Percentiles rank a stretch among this genome's conserved stretches.
Evolutionary conservation across 2,888 invertebrate species (phyloP).

Genomic region (Dryococelus australis): DNA sequence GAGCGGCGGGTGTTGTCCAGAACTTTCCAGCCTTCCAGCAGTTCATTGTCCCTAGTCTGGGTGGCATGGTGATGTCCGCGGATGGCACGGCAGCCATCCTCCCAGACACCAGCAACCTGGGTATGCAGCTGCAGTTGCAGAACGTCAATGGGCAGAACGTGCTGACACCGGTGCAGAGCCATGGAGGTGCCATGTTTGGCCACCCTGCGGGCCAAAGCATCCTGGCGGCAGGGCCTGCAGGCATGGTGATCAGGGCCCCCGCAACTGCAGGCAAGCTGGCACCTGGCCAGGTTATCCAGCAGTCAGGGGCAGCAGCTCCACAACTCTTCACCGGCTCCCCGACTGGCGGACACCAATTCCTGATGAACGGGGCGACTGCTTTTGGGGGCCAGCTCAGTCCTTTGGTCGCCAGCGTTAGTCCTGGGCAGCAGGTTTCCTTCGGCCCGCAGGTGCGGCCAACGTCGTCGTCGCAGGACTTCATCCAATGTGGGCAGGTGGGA

Average conservation of each 20-base stretch:
- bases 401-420: conserved; percentile 74
- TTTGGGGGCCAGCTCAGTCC: conserved; percentile 68
- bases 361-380: conserved; percentile 68
- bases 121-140: conserved; percentile 79
- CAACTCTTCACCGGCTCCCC: conserved; percentile 73
- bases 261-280: conserved; percentile 60
- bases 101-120: conserved; percentile 73
- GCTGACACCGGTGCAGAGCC: conserved; percentile 73
- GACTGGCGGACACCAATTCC: conserved; percentile 71
- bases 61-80: conserved; percentile 85
- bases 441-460: conserved; percentile 62
- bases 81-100: conserved; percentile 76
- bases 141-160: conserved; percentile 82
- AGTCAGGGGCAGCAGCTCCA: conserved; percentile 68
- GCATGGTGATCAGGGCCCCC: conserved; percentile 81
- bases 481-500: conserved; percentile 74
- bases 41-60: conserved; percentile 80
- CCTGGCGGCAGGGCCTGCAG: conserved; percentile 70
- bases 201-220: conserved; percentile 69
- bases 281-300: conserved; percentile 56
- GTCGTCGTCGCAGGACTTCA: conserved; percentile 66
- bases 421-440: conserved; percentile 71
- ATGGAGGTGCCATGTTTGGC: conserved; percentile 67
- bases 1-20: conserved; percentile 72
- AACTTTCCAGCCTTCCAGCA: conserved; percentile 84